Evolutionary conservation across 2,888 invertebrate genomes (phyloP).

Genomic region (Mythimna lalbum): DNA sequence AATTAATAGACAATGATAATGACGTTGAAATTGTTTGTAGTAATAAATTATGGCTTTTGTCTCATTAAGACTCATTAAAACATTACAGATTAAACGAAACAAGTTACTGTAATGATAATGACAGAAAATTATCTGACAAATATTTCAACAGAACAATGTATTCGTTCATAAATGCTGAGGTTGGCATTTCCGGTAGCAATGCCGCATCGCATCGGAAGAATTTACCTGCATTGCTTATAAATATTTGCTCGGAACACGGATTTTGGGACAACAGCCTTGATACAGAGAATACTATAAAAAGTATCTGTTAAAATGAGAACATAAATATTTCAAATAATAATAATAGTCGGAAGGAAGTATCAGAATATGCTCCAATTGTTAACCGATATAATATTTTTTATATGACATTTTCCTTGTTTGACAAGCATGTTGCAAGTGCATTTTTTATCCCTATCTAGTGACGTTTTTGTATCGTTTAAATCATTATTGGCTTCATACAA

Average conservation of each 20-base stretch:
- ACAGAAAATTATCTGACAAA: slow-evolving; percentile 4
- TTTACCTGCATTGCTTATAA: slow-evolving; percentile 41
- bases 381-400: slow-evolving; percentile 6
- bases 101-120: not conserved
- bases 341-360: slow-evolving; percentile 26
- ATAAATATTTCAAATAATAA: not conserved
- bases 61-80: slow-evolving; percentile 7
- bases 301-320: slow-evolving; percentile 3
- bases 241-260: slow-evolving; percentile 27
- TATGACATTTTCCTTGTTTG: not conserved
- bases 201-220: slow-evolving; percentile 37
- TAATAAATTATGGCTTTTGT: not conserved
- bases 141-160: slow-evolving; percentile 3
- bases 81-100: not conserved
- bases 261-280: slow-evolving; percentile 3
- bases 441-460: not conserved
- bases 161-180: not conserved
- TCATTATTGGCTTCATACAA: not conserved
- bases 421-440: not conserved
- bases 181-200: slow-evolving; percentile 39
- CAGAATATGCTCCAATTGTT: not conserved
- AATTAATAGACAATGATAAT: not conserved
- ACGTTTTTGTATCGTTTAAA: not conserved
- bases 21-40: not conserved
- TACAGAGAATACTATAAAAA: not conserved